Base-by-base conservation (phyloP, 2,113 vertebrate species). In the Sitta europaea region DNA sequence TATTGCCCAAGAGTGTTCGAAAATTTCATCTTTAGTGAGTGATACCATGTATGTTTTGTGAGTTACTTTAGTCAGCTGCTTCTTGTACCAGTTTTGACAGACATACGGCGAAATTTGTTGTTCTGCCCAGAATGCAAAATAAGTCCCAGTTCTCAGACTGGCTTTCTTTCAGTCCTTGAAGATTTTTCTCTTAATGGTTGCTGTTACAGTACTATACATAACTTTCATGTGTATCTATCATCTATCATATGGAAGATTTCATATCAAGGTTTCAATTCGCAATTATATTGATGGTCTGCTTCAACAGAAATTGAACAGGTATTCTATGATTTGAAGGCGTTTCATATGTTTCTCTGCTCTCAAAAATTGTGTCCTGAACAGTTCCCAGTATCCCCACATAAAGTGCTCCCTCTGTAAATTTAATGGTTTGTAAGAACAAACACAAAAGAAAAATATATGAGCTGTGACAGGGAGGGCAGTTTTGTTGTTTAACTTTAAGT, bases 91-190 rank as follows among this genome's bases (percentile, higher is more conserved):
- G 12, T 73, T 97, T 90, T 81, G 35, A 66, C 43, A 94, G 82
- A 35, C 9, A 27, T 50, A 53, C 2, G 3, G 79, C 23, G 13
- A 92, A 76, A 85, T 54, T 29, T 81, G 21, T 90, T 25, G 65
- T 92, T 86, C 72, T 94, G 36, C 73, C 53, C 47, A 78, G 92
- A 86, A 88, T 84, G 73, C 71, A 92, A 95, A 90, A 25, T 43
- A 78, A 73, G 35, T 12, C 50, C 20, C 21, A 42, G 50, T 50
- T 76, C 31, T 68, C 38, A 91, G 13, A 85, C 18, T 50, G 45
- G 9, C 13, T 76, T 88, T 61, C 19, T 65, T 48, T 87, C 24
- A 28, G 6, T n/a, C 13, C 5, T 77, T 24, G 10, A 50, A 74
- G 5, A 20, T 82, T 82, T 85, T 75, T 53, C 36, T 90, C 23